Base-by-base conservation (phyloP, 1,140 invertebrate genomes). In the Centruroides sculpturatus region DNA sequence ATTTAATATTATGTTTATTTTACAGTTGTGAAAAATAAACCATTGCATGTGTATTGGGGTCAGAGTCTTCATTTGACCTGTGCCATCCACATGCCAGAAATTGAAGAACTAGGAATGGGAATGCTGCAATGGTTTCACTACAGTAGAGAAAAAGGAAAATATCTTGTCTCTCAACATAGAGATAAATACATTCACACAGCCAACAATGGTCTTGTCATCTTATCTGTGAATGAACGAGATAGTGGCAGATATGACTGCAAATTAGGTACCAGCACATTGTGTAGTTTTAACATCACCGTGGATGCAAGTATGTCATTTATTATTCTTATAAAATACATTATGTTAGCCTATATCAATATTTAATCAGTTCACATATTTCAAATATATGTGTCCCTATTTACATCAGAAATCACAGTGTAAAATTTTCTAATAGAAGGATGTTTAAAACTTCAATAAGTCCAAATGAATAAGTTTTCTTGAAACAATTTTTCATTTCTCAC, bases 141-240 rank as follows among this genome's bases (percentile, higher is more conserved):
- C 72, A 88, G 85, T 57, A 89, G 88, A 69, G 88, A 92, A 66
- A 89, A 88, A 69, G 87, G 87, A 63, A 82, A 60, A 35, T 56
- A 56, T 6, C 54, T 62, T 35, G 56, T 69, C 5, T 47, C 47
- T 35, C 71, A 51, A 70, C 85, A 83, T 69, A 82, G 85, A 52
- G 89, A 92, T 70, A 94, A 93, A 71, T 92, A 92, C 73, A 89
- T 94, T 67, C 86, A 91, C 71, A 94, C 90, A 3, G 88, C 87
- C 10, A 89, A 93, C 70, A 84, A 90, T 68, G 90, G 91, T 1
- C 74, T 95, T 65, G 87, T 95, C 49, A 89, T 95, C 60, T 83
- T 94, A 58, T 84, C 86, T 11, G 86, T 92, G 56, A 88, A 83
- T 59, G 89, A 93, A 73, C 83, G 83, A 55, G 90, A 94, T 73